A percentile compares a stretch with the other conserved stretches of the same genome.
Conservation (phyloP, 53 echinoderm and acorn worm species). For the Echinarachnius parma region DNA sequence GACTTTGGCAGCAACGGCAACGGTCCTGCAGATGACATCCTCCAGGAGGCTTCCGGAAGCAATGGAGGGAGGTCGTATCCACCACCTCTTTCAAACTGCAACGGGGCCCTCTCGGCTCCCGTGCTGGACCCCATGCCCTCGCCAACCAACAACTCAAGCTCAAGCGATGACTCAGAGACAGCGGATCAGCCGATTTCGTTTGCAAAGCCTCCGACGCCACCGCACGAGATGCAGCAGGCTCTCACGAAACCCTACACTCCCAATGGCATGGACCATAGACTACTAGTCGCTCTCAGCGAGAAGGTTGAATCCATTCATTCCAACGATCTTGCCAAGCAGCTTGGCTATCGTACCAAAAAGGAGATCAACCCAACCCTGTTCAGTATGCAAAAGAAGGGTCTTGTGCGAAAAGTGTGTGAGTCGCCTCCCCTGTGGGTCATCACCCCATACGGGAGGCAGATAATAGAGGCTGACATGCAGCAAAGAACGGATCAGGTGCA, state of each 20-base stretch:
- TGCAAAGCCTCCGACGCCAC: slow-evolving; percentile 28
- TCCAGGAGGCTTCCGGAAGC: neutral
- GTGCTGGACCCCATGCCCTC: slow-evolving; percentile 29
- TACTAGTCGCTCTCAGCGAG: slow-evolving; percentile 52
- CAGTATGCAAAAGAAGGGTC: slow-evolving; percentile 72
- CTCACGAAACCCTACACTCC: slow-evolving; percentile 30
- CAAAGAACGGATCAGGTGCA: slow-evolving; percentile 48
- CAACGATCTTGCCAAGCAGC: slow-evolving; percentile 70
- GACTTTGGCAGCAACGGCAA: slow-evolving; percentile 4
- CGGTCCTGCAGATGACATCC: slow-evolving; percentile 14
- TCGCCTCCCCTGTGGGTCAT: slow-evolving; percentile 84
- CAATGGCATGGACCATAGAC: slow-evolving; percentile 50
- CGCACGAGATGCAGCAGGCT: slow-evolving; percentile 22
- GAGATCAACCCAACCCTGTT: slow-evolving; percentile 90
- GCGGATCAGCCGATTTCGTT: slow-evolving; percentile 14
- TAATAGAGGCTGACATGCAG: slow-evolving; percentile 19
- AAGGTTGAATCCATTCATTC: slow-evolving; percentile 64
- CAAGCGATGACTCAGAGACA: slow-evolving; percentile 37
- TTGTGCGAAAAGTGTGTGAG: slow-evolving; percentile 72
- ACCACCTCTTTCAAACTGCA: neutral
- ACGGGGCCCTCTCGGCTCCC: slow-evolving; percentile 5
- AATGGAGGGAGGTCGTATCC: neutral
- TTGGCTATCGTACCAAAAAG: slow-evolving; percentile 68
- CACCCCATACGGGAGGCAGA: slow-evolving; percentile 62
- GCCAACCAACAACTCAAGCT: slow-evolving; percentile 31